Base-by-base conservation (phyloP, 2,797 vertebrate species). In the Peromyscus nudipes region DNA sequence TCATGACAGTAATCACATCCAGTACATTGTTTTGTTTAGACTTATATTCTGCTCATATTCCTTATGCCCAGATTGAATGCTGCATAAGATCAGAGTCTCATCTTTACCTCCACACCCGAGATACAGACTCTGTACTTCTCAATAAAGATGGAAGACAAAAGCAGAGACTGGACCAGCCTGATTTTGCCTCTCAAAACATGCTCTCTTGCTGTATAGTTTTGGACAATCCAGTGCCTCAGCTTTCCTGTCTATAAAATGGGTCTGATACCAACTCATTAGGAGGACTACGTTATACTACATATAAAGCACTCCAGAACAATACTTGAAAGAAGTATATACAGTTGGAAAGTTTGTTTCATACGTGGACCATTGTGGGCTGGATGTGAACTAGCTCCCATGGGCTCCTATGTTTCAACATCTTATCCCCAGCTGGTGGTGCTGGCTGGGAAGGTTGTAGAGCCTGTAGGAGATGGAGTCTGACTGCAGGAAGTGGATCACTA, bases 221-320 rank as follows among this genome's bases (percentile, higher is more conserved):
- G 8, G 6, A 75, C 23, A 92, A 77, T 25, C 19, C 16, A 89
- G 6, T 37, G 16, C 40, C 55, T 85, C 25, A 3, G 71, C 85
- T 87, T 94, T 64, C 83, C 16, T n/a, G 27, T 97, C 91, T 92
- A 8, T 69, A 82, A 91, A 94, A 80, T 64, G 27, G 6, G 10
- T 0, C 12, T 69, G 11, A 82, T 37, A 55, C 7, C 34, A 13
- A 57, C 43, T 93, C 67, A 4, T 92, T 49, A 62, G 29, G 29
- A 88, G 6, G 52, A 73, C 40, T 93, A 83, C 71, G 27, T 49
- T 27, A 80, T 12, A 71, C 8, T 12, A 14, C 62, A 29, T n/a
- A 0, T 14, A 67, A 92, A 93, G 23, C 27, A 62, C 46, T 86
- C 23, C 37, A 90, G 73, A 92, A 82, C 65, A 89, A 31, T 57